Conservation (phyloP, 1,140 invertebrate genomes). For the Pissodes strobi region DNA sequence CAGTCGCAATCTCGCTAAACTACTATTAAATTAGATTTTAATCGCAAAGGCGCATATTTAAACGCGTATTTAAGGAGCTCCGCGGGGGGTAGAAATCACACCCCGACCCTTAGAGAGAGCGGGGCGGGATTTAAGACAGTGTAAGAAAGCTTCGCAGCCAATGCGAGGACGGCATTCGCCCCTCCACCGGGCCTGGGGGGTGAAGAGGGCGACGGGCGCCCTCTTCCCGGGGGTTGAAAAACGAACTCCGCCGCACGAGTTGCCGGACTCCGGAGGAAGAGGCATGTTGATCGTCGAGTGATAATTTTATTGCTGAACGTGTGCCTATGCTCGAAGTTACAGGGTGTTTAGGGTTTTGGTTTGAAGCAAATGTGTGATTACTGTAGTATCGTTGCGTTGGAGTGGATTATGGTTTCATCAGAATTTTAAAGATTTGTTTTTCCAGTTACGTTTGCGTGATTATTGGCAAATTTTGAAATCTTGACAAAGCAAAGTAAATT, state of each 20-base stretch:
- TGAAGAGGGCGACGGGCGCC: slow-evolving; percentile 18
- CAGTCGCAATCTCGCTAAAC: slow-evolving; percentile 42
- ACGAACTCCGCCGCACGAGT: slow-evolving; percentile 7
- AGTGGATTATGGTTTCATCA: no score
- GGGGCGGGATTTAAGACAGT: slow-evolving; percentile 43
- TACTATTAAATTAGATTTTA: slow-evolving; percentile 44
- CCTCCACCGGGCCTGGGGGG: slow-evolving; percentile 20
- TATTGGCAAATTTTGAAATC: no score
- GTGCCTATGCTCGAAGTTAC: no score
- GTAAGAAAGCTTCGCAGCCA: slow-evolving; percentile 40
- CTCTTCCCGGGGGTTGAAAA: slow-evolving; percentile 15
- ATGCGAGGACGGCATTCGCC: slow-evolving; percentile 23
- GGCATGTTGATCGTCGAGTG: slow-evolving; percentile 19
- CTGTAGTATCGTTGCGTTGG: no score
- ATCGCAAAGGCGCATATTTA: slow-evolving; percentile 41
- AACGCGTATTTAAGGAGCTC: slow-evolving; percentile 41
- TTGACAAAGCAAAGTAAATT: no score
- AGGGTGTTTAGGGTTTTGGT: no score
- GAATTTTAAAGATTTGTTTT: no score
- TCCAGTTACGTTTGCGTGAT: no score
- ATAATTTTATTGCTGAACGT: slow-evolving; percentile 27
- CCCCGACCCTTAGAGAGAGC: slow-evolving; percentile 6
- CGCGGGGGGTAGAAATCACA: neutral
- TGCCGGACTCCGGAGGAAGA: slow-evolving; percentile 15
- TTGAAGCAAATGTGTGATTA: no score